Evolutionary conservation across 2,888 invertebrate species (phyloP), one percentile per base, ranked within the genome.

Genomic region (Drosophila infuscata): DNA sequence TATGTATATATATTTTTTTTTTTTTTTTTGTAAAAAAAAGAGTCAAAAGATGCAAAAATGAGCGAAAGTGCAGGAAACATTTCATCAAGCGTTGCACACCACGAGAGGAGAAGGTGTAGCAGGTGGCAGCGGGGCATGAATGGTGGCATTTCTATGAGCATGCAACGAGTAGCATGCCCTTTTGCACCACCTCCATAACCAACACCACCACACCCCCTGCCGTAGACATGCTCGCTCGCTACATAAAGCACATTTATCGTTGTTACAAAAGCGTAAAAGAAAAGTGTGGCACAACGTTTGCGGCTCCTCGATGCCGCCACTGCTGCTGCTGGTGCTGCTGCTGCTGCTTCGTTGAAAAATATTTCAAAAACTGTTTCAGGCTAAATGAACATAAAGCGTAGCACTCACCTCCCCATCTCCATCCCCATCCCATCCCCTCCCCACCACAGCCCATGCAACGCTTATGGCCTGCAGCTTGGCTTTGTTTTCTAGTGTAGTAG

Each of bases 211-310:
- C 32, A 17, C 41, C n/a, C 20, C 20, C 63, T 25, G 25, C 53
- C 49, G 33, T 33, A 52, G 61, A 69, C 52, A 70, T 64, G 65
- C 57, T 77, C 70, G 79, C 62, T 79, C 75, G 90, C 79, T 76
- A 85, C 86, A 86, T 86, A 89, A 86, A 86, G 86, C 90, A 88
- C 89, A 87, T 87, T 87, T 85, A 90, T 88, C 88, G 88, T 83
- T 90, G 90, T 88, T 87, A 87, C 83, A 87, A 87, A 87, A 86
- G 89, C 90, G 89, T 88, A 86, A 87, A 87, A 87, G 87, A 87
- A 87, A 83, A 79, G 79, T 81, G 85, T 80, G 78, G 79, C 85
- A 79, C 77, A 75, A 75, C 69, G 79, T 78, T 79, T 69, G 61
- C 48, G 15, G 75, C 51, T 29, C 12, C 32, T 12, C 12, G 9